A percentile compares a stretch with the other conserved stretches of the same genome.
These are phyloP conservation scores for Centrocercus urophasianus DNA, from an alignment of 2,113 vertebrate genomes.

Conservation along the genomic window DNA sequence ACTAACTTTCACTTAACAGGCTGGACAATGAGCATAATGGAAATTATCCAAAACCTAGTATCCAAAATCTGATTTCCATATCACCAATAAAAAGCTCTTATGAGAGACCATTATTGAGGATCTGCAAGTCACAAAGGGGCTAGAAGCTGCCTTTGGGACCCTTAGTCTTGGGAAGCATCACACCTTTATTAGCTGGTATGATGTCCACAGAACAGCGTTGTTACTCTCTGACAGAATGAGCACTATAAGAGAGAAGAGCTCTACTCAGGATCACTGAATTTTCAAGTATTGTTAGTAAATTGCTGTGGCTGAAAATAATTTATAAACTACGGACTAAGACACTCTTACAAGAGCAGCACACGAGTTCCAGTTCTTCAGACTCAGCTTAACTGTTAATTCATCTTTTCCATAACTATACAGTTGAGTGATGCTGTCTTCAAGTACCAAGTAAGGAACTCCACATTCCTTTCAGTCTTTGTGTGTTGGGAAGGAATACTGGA, in stretches of 20 bases:
- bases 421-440: not conserved
- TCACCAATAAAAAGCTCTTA: not conserved
- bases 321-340: not conserved
- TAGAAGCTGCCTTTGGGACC: not conserved
- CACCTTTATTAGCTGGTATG: not conserved
- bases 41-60: not conserved
- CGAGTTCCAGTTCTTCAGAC: not conserved
- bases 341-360: not conserved
- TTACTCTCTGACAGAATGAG: not conserved
- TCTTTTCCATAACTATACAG: not conserved
- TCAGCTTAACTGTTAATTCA: not conserved
- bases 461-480: not conserved
- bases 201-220: not conserved
- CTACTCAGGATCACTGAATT: not conserved
- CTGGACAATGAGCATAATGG: not conserved
- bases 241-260: not conserved
- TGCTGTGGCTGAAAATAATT: not conserved
- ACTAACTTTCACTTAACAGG: not conserved
- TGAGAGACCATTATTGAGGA: not conserved
- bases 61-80: not conserved
- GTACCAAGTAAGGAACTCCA: rapidly evolving
- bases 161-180: not conserved
- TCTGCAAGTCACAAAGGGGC: not conserved
- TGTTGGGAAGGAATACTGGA: rapidly evolving
- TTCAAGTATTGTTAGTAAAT: not conserved